Evolutionary conservation across 2,113 vertebrate genomes (phyloP).

Genomic region (Anser brachyrhynchus): DNA sequence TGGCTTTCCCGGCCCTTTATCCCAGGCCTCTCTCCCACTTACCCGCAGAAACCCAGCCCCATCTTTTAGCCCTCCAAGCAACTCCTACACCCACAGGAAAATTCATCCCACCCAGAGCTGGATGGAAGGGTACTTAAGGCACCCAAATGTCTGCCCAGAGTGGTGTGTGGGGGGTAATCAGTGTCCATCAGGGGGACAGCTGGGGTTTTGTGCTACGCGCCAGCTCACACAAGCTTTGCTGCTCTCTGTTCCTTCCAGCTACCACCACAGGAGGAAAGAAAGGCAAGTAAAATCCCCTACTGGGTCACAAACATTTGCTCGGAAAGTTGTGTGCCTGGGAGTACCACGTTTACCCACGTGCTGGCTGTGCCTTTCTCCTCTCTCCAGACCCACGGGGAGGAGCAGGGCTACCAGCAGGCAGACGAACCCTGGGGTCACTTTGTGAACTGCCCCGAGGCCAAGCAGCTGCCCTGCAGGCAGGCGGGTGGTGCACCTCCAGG

Average conservation of each 20-base stretch:
- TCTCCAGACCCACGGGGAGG: not conserved
- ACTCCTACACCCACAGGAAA: fast-evolving
- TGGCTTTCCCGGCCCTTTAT: not conserved
- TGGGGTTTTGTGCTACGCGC: not conserved
- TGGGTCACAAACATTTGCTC: not conserved
- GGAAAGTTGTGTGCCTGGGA: not conserved
- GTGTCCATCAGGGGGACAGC: not conserved
- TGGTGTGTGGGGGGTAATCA: not conserved
- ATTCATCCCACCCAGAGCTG: not conserved
- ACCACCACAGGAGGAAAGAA: not conserved
- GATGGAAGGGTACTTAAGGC: not conserved
- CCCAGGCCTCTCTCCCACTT: not conserved
- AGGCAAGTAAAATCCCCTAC: not conserved
- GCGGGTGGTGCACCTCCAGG: not conserved
- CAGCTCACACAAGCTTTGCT: not conserved
- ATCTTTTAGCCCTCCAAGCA: not conserved
- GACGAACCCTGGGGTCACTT: not conserved
- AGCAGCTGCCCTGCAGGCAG: not conserved
- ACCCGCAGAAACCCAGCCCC: not conserved
- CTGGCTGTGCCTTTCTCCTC: not conserved
- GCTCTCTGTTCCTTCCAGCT: not conserved
- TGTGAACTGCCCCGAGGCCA: not conserved
- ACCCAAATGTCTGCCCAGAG: not conserved
- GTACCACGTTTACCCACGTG: fast-evolving
- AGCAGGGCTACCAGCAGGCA: not conserved